Conservation (phyloP, 1,140 invertebrate genomes). For the Ceratitis capitata region DNA sequence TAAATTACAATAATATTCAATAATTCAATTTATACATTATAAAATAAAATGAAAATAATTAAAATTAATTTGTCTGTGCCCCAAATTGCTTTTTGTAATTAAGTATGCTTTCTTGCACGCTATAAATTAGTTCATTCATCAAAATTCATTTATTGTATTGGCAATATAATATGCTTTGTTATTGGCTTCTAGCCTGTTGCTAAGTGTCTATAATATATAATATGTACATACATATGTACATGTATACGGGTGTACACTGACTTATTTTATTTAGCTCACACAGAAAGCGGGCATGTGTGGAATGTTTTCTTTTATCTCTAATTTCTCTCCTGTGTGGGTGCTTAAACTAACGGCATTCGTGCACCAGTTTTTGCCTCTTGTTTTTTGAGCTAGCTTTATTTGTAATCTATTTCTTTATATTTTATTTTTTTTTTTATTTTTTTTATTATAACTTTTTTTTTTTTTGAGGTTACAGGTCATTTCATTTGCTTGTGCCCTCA, state of each 20-base stretch:
- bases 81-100: not conserved
- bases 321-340: not conserved
- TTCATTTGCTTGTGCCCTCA: not conserved
- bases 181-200: not conserved
- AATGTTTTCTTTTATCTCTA: not conserved
- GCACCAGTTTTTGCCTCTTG: not conserved
- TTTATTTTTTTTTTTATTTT: slow-evolving; percentile 12
- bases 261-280: no score
- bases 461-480: slow-evolving; percentile 32
- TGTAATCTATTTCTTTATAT: not conserved
- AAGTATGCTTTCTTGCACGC: slow-evolving; percentile 14
- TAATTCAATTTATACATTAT: no score
- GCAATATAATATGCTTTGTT: not conserved
- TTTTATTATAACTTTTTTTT: not conserved
- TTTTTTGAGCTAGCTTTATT: not conserved
- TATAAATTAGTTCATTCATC: not conserved
- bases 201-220: not conserved
- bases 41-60: no score
- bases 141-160: not conserved
- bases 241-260: not conserved
- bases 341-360: not conserved
- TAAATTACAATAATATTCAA: no score
- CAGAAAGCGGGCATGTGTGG: no score
- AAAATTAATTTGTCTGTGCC: not conserved
- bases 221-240: not conserved